A percentile compares a stretch with the other conserved stretches of the same genome.
These are phyloP conservation scores for Gephyroberyx darwinii DNA, from an alignment of 2,797 vertebrate genomes.

Conservation along the genomic window DNA sequence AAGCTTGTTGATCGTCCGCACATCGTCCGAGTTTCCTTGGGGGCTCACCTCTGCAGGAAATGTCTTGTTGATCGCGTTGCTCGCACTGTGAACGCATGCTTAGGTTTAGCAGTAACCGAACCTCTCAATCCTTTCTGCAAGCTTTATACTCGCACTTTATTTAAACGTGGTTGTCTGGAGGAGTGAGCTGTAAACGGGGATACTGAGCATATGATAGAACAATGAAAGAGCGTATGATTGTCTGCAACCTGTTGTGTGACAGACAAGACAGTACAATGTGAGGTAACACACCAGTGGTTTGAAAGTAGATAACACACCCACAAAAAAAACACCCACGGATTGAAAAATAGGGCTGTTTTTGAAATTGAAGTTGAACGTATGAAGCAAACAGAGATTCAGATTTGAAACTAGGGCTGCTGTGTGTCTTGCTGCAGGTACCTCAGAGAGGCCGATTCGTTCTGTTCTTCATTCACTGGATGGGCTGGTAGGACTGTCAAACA, in stretches of 20 bases:
- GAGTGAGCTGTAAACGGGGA: too few species aligned
- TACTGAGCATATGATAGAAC: too few species aligned
- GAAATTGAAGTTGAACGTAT: not conserved
- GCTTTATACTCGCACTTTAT: not conserved
- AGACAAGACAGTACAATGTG: too few species aligned
- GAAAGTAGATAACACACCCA: too few species aligned
- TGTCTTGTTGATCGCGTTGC: too few species aligned
- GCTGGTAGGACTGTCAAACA: conserved; percentile 16
- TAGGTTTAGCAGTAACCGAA: conserved; percentile 5
- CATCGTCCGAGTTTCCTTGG: too few species aligned
- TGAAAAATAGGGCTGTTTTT: conserved; percentile 1
- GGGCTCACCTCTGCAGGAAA: too few species aligned
- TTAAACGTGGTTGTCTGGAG: not conserved
- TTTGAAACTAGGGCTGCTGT: not conserved
- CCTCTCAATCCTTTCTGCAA: not conserved
- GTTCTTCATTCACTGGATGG: conserved; percentile 37
- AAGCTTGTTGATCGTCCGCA: too few species aligned
- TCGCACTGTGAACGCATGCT: too few species aligned
- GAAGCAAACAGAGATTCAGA: conserved; percentile 21
- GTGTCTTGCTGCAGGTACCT: conserved; percentile 19
- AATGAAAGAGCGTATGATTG: too few species aligned
- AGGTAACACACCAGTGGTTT: not conserved
- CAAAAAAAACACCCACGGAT: not conserved
- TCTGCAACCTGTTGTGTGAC: conserved; percentile 4
- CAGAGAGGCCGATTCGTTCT: conserved; percentile 40